Conservation (phyloP, 1,140 invertebrate genomes). For the Neodiprion virginianus region DNA sequence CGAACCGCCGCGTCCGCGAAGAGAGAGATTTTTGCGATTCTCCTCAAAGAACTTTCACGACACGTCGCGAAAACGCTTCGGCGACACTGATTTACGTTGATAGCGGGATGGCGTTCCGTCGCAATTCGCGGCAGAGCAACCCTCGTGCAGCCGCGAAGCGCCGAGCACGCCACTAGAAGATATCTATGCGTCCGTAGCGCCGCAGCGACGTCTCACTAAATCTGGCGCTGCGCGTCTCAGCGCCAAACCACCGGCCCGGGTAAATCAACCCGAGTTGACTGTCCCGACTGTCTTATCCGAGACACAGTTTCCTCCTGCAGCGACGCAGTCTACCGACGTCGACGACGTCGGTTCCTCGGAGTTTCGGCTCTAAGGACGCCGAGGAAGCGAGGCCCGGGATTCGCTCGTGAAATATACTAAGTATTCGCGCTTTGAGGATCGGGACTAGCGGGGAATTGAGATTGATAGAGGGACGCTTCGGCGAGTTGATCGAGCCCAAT, state of each 20-base stretch:
- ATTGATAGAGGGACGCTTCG: constrained; percentile 10
- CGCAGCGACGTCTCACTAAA: constrained; percentile 60
- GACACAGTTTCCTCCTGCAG: constrained; percentile 46
- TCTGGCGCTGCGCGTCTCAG: constrained; percentile 59
- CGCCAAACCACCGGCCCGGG: constrained; percentile 42
- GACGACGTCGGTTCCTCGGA: not conserved
- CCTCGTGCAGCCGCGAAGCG: constrained; percentile 35
- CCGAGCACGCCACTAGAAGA: constrained; percentile 52
- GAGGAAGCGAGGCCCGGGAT: constrained; percentile 9
- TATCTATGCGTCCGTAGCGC: constrained; percentile 59
- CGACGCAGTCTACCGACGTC: constrained; percentile 25
- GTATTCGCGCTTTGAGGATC: not conserved
- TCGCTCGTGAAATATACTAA: constrained; percentile 20
- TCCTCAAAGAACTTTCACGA: not conserved
- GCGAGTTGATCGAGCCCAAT: constrained; percentile 4
- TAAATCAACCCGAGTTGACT: constrained; percentile 59
- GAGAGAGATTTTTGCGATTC: constrained; percentile 29
- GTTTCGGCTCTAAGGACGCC: too few relatives aligned
- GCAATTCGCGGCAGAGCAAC: constrained; percentile 25
- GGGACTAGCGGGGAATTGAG: not conserved
- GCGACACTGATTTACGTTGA: constrained; percentile 51
- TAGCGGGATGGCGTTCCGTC: constrained; percentile 13
- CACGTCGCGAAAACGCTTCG: not conserved
- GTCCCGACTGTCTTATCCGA: constrained; percentile 56
- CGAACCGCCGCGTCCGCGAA: constrained; percentile 19